Percentiles rank a stretch among this genome's conserved stretches.
Evolutionary conservation across 2,888 invertebrate genomes (phyloP).

Genomic region (Pristionchus maxplancki): DNA sequence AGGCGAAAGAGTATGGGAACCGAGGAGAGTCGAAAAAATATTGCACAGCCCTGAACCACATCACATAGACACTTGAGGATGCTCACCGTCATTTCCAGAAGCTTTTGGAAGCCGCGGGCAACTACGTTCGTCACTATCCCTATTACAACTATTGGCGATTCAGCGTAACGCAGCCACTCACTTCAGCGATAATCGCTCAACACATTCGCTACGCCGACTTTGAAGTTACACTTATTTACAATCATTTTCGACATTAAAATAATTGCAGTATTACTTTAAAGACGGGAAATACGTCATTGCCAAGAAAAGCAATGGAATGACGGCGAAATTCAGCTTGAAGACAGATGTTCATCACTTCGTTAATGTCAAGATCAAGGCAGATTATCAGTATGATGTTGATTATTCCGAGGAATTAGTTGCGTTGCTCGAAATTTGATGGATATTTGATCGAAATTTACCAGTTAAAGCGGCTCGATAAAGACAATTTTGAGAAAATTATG

Average conservation of each 20-base stretch:
- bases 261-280: background rate
- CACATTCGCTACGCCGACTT: too few relatives aligned
- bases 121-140: background rate
- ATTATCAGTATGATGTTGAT: background rate
- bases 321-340: background rate
- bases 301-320: background rate
- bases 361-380: background rate
- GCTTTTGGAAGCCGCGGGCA: background rate
- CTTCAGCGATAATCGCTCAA: background rate
- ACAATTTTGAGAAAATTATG: too few relatives aligned
- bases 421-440: background rate
- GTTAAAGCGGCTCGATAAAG: too few relatives aligned
- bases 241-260: background rate
- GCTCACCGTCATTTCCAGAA: too few relatives aligned
- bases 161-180: background rate
- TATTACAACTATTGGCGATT: background rate
- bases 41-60: too few relatives aligned
- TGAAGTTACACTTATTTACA: background rate
- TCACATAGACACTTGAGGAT: too few relatives aligned
- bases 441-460: too few relatives aligned
- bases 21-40: too few relatives aligned
- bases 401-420: background rate
- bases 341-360: background rate
- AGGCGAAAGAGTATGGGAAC: too few relatives aligned
- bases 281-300: background rate